phyloP scores from a whole-genome alignment of 2,888 invertebrate species.

The Hirtodrosophila histrioides region DNA sequence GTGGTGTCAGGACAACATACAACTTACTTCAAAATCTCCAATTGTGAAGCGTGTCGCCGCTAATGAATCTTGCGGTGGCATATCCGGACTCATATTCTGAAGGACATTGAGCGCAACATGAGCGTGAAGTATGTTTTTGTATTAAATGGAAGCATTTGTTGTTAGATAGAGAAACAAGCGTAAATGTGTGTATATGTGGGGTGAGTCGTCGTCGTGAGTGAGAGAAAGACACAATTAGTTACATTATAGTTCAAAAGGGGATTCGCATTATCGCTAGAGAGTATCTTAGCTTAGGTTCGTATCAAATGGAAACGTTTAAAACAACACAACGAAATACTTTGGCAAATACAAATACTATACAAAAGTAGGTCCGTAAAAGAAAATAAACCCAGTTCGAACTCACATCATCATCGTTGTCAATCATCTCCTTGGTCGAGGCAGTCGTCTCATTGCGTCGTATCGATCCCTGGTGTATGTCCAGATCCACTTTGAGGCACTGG shows the following conservation, averaged over 20 bases:
- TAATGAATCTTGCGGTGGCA: constrained; percentile 86
- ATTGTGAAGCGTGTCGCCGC: constrained; percentile 88
- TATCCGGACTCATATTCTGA: constrained; percentile 87
- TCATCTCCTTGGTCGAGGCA: constrained; percentile 97
- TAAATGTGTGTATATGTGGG: constrained; percentile 48
- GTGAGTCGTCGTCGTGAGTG: constrained; percentile 59
- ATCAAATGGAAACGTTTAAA: constrained; percentile 12
- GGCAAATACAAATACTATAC: constrained; percentile 25
- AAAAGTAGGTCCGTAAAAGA: constrained; percentile 4
- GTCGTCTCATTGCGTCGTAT: constrained; percentile 96
- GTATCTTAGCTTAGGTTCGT: constrained; percentile 52
- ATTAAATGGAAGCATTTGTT: constrained; percentile 58
- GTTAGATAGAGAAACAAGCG: constrained; percentile 63
- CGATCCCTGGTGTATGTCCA: constrained; percentile 96
- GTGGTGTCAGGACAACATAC: constrained; percentile 43
- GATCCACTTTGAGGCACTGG: constrained; percentile 94
- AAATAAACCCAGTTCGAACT: constrained; percentile 85
- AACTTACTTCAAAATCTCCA: constrained; percentile 91
- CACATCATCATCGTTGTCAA: constrained; percentile 94
- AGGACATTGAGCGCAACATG: constrained; percentile 62
- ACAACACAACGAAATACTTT: constrained; percentile 51
- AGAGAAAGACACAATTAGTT: constrained; percentile 78
- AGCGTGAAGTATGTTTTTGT: constrained; percentile 54
- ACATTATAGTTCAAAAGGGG: constrained; percentile 51
- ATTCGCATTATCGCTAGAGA: constrained; percentile 22